Conservation (phyloP, 2,888 invertebrate species). For the Molorchus minor region DNA sequence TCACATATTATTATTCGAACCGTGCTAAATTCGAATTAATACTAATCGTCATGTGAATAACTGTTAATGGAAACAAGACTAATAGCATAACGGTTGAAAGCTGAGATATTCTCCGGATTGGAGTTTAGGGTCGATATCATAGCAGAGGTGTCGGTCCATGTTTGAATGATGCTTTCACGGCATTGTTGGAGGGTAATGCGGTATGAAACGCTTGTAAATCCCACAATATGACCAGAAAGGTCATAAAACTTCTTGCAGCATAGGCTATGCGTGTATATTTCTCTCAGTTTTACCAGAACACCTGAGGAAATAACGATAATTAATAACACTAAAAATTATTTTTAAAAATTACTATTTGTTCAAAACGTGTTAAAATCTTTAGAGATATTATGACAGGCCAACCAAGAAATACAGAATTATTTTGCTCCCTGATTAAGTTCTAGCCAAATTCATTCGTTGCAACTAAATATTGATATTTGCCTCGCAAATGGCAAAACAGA, state of each 20-base stretch:
- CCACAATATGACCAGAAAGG: constrained; percentile 44
- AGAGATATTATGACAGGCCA: too few species aligned
- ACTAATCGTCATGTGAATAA: constrained; percentile 24
- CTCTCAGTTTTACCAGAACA: too few species aligned
- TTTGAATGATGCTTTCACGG: constrained; percentile 49
- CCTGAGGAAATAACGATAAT: too few species aligned
- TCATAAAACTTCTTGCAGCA: constrained; percentile 34
- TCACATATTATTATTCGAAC: not conserved
- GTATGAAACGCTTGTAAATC: constrained; percentile 53
- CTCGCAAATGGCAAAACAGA: too few species aligned
- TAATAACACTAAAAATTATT: too few species aligned
- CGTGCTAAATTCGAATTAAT: not conserved
- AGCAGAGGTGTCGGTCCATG: constrained; percentile 51
- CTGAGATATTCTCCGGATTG: constrained; percentile 37
- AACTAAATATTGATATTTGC: too few species aligned
- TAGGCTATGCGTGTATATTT: too few species aligned
- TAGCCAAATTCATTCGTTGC: too few species aligned
- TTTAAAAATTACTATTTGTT: too few species aligned
- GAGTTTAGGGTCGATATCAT: constrained; percentile 46
- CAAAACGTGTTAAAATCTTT: too few species aligned
- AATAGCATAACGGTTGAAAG: constrained; percentile 43
- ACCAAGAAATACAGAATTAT: too few species aligned
- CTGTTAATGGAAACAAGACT: constrained; percentile 38
- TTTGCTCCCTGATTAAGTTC: too few species aligned
- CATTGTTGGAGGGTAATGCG: constrained; percentile 56